Percentiles rank a stretch among this genome's conserved stretches.
Evolutionary conservation across 2,113 vertebrate species (phyloP).

Genomic region (Dipodomys ordii): DNA sequence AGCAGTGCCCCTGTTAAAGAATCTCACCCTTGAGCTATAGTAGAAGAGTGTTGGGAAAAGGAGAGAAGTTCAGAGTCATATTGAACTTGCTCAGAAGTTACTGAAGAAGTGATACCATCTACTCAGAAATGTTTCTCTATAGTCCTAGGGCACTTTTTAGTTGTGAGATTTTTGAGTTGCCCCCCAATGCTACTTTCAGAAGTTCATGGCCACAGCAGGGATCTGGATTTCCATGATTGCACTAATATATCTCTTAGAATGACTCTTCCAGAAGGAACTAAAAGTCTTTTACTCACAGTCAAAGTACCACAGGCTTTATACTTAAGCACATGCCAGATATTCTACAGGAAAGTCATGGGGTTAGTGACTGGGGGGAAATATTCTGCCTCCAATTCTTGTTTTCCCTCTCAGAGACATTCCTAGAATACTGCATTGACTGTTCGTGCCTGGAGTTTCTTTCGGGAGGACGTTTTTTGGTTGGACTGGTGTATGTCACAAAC

Average conservation of each 20-base stretch:
- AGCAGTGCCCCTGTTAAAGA: not conserved
- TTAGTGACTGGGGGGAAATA: not conserved
- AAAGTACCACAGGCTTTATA: not conserved
- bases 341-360: not conserved
- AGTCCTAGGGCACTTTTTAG: not conserved
- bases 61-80: not conserved
- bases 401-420: slow-evolving; percentile 40
- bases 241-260: not conserved
- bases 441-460: not conserved
- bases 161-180: not conserved
- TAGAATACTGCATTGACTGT: slow-evolving; percentile 1
- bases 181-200: not conserved
- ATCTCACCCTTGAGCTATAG: not conserved
- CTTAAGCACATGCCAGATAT: not conserved
- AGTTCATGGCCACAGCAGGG: not conserved
- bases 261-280: slow-evolving; percentile 4
- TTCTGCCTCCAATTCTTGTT: not conserved
- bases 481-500: not conserved
- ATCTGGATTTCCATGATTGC: not conserved
- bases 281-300: not conserved
- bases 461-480: slow-evolving; percentile 23
- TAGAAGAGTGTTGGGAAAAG: not conserved
- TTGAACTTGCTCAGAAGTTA: not conserved
- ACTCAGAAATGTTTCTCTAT: not conserved
- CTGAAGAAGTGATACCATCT: not conserved